These are phyloP conservation scores for Hydra vulgaris DNA, from an alignment of 30 jellyfish, hydroid and myxozoan genomes.

Conservation along the genomic window DNA sequence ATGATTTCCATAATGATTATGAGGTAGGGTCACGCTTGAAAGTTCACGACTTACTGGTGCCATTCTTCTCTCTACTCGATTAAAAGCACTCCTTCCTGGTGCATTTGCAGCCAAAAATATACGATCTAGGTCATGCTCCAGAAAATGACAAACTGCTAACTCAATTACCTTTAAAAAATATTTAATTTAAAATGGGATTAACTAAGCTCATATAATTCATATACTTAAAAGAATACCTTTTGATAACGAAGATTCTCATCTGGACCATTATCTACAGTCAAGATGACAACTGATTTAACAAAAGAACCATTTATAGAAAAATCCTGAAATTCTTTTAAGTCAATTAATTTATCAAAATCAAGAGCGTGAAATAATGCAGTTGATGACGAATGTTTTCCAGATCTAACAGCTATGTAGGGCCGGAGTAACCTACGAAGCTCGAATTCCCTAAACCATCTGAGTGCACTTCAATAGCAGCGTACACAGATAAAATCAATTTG, in stretches of 20 bases:
- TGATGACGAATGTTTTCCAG: background rate
- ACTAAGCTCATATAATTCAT: background rate
- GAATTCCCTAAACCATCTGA: too few species aligned
- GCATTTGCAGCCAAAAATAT: background rate
- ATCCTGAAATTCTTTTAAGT: too few species aligned
- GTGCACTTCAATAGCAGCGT: background rate
- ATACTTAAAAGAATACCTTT: background rate
- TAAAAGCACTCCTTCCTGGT: slow-evolving; percentile 1
- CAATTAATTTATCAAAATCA: background rate
- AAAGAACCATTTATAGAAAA: background rate
- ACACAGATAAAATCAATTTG: background rate
- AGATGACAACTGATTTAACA: background rate
- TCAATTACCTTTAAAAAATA: background rate
- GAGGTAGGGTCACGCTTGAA: background rate
- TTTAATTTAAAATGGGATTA: background rate
- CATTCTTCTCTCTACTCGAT: background rate
- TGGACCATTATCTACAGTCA: background rate
- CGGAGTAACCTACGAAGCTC: background rate
- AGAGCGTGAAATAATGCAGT: too few species aligned
- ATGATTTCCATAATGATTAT: background rate
- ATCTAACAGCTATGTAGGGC: background rate
- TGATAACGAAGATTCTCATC: background rate
- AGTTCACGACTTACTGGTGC: background rate
- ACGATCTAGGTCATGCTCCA: background rate
- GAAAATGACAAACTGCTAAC: background rate